These are phyloP conservation scores for Megalopta genalis DNA, from an alignment of 1,140 invertebrate species.

Conservation along the genomic window DNA sequence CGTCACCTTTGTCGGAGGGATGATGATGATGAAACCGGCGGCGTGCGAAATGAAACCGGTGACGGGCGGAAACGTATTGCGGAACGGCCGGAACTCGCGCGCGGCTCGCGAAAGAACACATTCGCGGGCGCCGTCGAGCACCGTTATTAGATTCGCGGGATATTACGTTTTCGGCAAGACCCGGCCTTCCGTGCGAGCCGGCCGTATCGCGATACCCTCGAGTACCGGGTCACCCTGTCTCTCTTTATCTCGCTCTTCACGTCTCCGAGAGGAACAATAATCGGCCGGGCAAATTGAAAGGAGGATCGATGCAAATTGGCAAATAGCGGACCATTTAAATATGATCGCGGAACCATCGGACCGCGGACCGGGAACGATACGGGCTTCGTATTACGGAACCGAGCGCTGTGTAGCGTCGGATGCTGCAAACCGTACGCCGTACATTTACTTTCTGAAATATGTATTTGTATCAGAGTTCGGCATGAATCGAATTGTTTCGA, in stretches of 20 bases:
- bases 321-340: not conserved
- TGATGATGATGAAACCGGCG: not conserved
- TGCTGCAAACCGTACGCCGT: too few relatives aligned
- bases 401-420: too few relatives aligned
- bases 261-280: not conserved
- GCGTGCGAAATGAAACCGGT: not conserved
- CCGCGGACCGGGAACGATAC: not conserved
- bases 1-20: not conserved
- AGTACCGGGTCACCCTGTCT: not conserved
- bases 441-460: too few relatives aligned
- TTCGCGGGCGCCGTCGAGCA: not conserved
- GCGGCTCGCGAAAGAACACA: not conserved
- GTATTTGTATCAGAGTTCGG: too few relatives aligned
- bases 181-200: not conserved
- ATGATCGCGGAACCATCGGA: not conserved
- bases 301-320: not conserved
- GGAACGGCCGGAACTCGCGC: not conserved
- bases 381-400: too few relatives aligned
- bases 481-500: too few relatives aligned
- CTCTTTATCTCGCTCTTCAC: too few relatives aligned
- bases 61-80: not conserved
- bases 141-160: conserved; percentile 5
- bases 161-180: conserved; percentile 2
- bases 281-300: not conserved
- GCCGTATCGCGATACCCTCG: not conserved